phyloP scores from a whole-genome alignment of 2,113 vertebrate genomes.

The Rhabdornis inornatus region DNA sequence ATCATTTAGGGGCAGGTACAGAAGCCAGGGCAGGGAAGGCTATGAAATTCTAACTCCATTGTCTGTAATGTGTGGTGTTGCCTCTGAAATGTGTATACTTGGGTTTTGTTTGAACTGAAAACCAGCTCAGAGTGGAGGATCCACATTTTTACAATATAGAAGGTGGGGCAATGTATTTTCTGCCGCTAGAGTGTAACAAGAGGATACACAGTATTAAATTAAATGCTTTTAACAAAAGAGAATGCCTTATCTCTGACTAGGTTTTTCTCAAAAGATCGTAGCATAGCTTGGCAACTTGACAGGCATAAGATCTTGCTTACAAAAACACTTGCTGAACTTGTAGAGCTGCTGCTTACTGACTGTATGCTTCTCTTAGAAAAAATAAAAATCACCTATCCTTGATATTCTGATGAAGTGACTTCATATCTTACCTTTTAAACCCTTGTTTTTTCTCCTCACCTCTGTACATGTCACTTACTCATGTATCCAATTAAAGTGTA shows the following conservation, averaged over 20 bases:
- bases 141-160: background rate
- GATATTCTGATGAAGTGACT: background rate
- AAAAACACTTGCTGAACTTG: background rate
- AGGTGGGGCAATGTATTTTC: background rate
- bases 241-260: background rate
- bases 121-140: background rate
- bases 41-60: background rate
- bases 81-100: background rate
- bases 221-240: background rate
- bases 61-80: background rate
- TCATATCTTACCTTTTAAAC: background rate
- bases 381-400: background rate
- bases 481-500: background rate
- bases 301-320: background rate
- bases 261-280: background rate
- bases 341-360: background rate
- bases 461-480: background rate
- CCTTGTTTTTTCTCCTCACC: background rate
- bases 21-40: background rate
- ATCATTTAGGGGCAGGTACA: background rate
- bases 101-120: background rate
- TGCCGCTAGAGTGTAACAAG: background rate
- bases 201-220: background rate
- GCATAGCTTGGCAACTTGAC: background rate
- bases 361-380: background rate